Evolutionary conservation across 2,113 vertebrate species (phyloP).

Genomic region (Saimiri boliviensis): DNA sequence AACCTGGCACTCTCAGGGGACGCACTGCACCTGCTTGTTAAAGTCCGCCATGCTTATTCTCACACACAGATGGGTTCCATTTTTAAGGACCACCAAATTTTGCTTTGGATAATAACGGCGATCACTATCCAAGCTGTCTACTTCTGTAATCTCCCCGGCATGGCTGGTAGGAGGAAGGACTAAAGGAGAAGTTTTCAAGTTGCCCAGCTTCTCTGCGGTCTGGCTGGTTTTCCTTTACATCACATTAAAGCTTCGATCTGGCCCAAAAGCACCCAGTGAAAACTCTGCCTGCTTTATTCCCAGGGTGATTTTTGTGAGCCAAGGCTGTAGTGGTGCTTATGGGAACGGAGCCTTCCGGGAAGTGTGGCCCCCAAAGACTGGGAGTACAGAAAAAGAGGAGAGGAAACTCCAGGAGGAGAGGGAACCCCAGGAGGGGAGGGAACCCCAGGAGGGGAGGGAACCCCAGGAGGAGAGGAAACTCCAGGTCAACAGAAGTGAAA

Average conservation of each 20-base stretch:
- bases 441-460: background rate
- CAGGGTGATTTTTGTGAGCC: background rate
- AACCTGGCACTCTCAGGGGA: background rate
- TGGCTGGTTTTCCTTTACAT: too few relatives aligned
- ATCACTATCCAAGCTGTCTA: too few relatives aligned
- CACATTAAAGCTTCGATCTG: background rate
- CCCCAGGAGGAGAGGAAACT: too few relatives aligned
- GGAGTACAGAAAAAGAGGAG: background rate
- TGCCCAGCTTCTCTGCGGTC: accelerated
- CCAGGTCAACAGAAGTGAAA: background rate
- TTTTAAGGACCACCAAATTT: background rate
- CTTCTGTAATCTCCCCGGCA: background rate
- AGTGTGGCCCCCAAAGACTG: background rate
- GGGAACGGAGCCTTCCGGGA: background rate
- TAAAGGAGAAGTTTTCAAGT: background rate
- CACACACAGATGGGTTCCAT: background rate
- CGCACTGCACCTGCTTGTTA: background rate
- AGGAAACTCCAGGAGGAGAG: background rate
- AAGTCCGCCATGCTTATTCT: background rate
- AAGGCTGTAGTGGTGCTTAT: background rate
- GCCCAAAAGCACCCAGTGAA: background rate
- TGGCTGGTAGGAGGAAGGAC: background rate
- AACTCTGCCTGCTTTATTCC: background rate
- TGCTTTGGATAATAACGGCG: background rate
- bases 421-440: too few relatives aligned